phyloP scores from a whole-genome alignment of 2,888 invertebrate genomes.

The Melolontha melolontha region DNA sequence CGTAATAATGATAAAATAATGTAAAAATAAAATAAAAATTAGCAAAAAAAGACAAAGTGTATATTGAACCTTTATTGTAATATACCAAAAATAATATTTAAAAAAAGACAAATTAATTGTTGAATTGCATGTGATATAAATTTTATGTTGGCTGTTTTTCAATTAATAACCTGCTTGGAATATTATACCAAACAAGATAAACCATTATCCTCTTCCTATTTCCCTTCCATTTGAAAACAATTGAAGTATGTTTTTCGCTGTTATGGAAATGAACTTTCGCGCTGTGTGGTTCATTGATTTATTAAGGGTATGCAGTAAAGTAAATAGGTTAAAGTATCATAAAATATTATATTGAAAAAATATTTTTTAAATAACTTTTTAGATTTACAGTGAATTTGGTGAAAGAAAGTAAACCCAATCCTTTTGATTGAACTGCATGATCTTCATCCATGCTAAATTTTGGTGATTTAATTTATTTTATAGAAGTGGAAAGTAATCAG shows the following conservation, averaged over 20 bases:
- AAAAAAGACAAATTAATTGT: slow-evolving; percentile 54
- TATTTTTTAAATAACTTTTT: no score
- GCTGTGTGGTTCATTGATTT: no score
- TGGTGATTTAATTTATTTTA: no score
- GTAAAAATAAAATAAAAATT: slow-evolving; percentile 15
- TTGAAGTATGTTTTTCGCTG: slow-evolving; percentile 38
- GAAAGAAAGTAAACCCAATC: no score
- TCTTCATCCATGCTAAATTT: no score
- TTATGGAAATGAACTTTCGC: neutral
- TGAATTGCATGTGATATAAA: slow-evolving; percentile 65
- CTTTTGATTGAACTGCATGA: no score
- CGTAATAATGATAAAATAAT: slow-evolving; percentile 53
- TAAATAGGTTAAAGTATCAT: no score
- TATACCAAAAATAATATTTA: slow-evolving; percentile 44
- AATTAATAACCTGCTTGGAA: slow-evolving; percentile 54
- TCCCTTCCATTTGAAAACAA: slow-evolving; percentile 4
- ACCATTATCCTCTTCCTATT: slow-evolving; percentile 1
- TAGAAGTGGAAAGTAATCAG: no score
- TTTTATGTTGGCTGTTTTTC: slow-evolving; percentile 62
- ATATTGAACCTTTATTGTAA: slow-evolving; percentile 58
- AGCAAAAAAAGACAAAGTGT: slow-evolving; percentile 12
- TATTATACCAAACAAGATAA: slow-evolving; percentile 25
- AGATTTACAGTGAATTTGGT: no score
- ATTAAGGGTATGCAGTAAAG: no score
- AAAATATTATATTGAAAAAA: no score